Percentiles rank a stretch among this genome's conserved stretches.
These are phyloP conservation scores for Sparus aurata DNA, from an alignment of 2,797 vertebrate species.

Conservation along the genomic window DNA sequence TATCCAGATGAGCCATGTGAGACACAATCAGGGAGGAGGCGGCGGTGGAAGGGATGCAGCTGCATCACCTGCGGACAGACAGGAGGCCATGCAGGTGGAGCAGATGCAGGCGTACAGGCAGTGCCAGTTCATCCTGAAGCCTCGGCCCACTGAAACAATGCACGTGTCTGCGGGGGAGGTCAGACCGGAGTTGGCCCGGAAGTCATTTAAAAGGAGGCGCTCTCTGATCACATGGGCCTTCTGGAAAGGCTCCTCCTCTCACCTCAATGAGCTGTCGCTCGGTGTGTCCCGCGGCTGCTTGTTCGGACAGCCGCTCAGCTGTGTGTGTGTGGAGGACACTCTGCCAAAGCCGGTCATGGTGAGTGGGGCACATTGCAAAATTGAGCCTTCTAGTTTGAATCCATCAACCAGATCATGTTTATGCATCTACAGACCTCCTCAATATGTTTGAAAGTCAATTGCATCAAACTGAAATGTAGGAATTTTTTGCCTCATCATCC, in stretches of 20 bases:
- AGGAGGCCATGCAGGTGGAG: constrained; percentile 87
- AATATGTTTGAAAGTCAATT: not conserved
- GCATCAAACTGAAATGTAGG: no score
- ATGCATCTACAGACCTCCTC: not conserved
- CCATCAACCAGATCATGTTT: not conserved
- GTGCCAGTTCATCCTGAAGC: constrained; percentile 96
- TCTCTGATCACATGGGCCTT: constrained; percentile 95
- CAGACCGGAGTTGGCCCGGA: constrained; percentile 87
- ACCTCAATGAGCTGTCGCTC: constrained; percentile 86
- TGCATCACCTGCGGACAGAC: constrained; percentile 75
- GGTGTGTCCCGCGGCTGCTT: constrained; percentile 85
- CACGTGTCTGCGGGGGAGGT: constrained; percentile 84
- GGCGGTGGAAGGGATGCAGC: constrained; percentile 63
- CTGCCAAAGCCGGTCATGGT: constrained; percentile 94
- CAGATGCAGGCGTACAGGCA: constrained; percentile 90
- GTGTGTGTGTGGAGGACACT: constrained; percentile 88
- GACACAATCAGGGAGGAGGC: constrained; percentile 63
- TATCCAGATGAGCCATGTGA: constrained; percentile 95
- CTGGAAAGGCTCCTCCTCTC: constrained; percentile 90
- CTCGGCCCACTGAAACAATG: constrained; percentile 80
- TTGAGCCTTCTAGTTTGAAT: no score
- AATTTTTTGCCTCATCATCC: no score
- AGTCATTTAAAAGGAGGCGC: constrained; percentile 88
- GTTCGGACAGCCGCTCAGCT: constrained; percentile 88
- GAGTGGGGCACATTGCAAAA: constrained; percentile 58